Base-by-base conservation (phyloP, 1,140 invertebrate species). In the Drosophila tsacasi region DNA sequence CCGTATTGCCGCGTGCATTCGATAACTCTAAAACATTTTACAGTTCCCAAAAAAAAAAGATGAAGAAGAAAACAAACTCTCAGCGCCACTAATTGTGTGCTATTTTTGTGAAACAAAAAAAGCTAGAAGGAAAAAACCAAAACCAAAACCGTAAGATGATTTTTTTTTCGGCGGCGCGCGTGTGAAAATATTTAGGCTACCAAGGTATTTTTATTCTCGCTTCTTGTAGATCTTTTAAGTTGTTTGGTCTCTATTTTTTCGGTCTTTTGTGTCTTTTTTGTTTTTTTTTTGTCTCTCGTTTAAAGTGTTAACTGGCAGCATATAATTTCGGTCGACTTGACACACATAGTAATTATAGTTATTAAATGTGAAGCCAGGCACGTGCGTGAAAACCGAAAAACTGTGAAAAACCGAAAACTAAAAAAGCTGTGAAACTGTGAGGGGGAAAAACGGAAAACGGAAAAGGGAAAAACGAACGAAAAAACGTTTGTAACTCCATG, bases 141-240 rank as follows among this genome's bases (percentile, higher is more conserved):
- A 68, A 72, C 44, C 62, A 60, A 84, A 85, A 73, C 73, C 79
- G 54, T 82, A 82, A 73, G 82, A 84, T 84, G 37, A n/a, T 67
- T 40, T 76, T 76, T 66, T 75, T 54, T 39, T 66, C 37, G 59
- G 62, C 73, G 54, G 59, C 66, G 82, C 82, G 83, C 84, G 83
- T 87, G 83, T 87, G 83, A 83, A 87, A 87, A 83, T 87, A 83
- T 86, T 86, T 80, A 73, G 83, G 80, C 82, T 81, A 85, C 46
- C 67, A 67, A 81, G 74, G 62, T 84, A 76, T 83, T 82, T 73
- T 73, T 73, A 73, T 73, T 72, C 55, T 68, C 32, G 42, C 35
- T 61, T 57, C 64, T 73, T 76, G 69, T 32, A 32, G 37, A 65
- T 64, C 57, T 77, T 64, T 39, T 59, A 44, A 64, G 42, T 44